phyloP scores from a whole-genome alignment of 2,888 invertebrate genomes.

The Xylocampa areola region DNA sequence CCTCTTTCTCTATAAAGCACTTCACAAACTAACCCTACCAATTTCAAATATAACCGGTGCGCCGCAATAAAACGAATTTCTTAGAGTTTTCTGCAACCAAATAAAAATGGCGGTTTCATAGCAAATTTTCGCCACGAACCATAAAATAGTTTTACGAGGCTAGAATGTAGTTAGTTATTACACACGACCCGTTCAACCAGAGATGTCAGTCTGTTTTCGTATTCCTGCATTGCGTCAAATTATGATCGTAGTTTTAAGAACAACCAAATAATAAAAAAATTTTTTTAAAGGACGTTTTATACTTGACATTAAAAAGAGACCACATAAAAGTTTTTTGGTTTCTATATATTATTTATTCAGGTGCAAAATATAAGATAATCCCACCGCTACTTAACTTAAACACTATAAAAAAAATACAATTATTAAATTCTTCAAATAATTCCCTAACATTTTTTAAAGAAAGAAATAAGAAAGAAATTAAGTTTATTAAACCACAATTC shows the following conservation, averaged over 20 bases:
- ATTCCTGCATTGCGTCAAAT: slow-evolving; percentile 67
- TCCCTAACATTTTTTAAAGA: no score
- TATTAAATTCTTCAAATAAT: no score
- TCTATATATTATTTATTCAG: no score
- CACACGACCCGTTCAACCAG: slow-evolving; percentile 59
- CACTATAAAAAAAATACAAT: no score
- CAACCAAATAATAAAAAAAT: no score
- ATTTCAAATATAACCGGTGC: slow-evolving; percentile 9
- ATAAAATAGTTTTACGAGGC: slow-evolving; percentile 80
- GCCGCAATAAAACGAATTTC: slow-evolving; percentile 30
- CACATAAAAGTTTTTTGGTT: no score
- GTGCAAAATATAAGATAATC: no score
- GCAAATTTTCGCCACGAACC: slow-evolving; percentile 71
- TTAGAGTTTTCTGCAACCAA: slow-evolving; percentile 49
- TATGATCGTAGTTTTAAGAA: no score
- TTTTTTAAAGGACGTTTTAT: background rate
- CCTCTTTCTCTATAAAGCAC: background rate
- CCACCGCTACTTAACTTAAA: no score
- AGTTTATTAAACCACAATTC: no score
- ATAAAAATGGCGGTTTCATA: slow-evolving; percentile 69
- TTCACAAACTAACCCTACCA: background rate
- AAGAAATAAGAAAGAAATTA: no score
- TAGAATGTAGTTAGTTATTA: slow-evolving; percentile 74
- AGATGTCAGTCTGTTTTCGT: slow-evolving; percentile 54
- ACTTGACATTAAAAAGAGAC: background rate